Conservation (phyloP, 92 coral and sea anemone species). For the Porites rus region DNA sequence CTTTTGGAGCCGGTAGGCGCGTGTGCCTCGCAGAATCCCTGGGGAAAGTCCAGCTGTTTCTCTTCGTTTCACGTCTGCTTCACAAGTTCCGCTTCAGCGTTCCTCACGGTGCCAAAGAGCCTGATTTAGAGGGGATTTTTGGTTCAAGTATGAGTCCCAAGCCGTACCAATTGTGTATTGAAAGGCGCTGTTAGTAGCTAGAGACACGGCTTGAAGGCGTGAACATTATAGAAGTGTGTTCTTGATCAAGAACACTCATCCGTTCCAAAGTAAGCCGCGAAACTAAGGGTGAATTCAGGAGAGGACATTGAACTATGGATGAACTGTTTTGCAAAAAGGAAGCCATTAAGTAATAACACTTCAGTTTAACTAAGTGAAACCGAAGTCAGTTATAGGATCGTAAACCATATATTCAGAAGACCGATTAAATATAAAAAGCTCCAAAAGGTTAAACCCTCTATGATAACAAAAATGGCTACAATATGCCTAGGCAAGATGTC, state of each 20-base stretch:
- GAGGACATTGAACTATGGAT: no score
- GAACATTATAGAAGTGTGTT: background rate
- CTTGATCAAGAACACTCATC: background rate
- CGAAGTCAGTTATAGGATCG: no score
- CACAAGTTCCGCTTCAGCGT: slow-evolving; percentile 86
- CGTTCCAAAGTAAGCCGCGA: no score
- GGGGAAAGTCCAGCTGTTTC: slow-evolving; percentile 90
- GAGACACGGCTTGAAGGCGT: background rate
- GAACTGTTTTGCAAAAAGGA: no score
- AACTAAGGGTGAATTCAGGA: no score
- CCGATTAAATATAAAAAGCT: no score
- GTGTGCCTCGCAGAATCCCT: slow-evolving; percentile 97
- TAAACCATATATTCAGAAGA: no score
- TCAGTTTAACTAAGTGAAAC: no score
- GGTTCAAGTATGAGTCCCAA: slow-evolving; percentile 91
- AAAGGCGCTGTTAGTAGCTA: slow-evolving; percentile 58
- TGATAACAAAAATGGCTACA: no score
- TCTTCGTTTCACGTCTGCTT: slow-evolving; percentile 83
- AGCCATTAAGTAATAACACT: no score
- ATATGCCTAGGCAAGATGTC: no score
- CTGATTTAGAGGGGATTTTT: slow-evolving; percentile 89
- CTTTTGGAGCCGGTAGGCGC: slow-evolving; percentile 93
- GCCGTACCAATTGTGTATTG: slow-evolving; percentile 76
- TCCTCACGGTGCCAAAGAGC: slow-evolving; percentile 66
- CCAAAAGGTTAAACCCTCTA: no score